Base-by-base conservation (phyloP, 2,797 vertebrate species). In the Aplochiton taeniatus region DNA sequence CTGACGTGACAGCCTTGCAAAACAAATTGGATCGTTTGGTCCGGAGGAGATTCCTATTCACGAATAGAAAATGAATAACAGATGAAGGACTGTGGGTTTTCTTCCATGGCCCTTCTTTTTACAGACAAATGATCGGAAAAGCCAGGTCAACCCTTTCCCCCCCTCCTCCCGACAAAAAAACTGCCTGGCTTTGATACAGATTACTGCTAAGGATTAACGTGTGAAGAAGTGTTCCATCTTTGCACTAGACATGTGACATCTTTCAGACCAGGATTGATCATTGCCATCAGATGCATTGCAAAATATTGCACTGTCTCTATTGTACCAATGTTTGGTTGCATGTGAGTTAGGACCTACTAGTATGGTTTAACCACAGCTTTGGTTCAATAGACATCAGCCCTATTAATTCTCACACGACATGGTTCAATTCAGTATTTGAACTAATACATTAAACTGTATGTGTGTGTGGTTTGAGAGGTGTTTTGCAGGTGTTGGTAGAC, bases 1-100 rank as follows among this genome's bases (percentile, higher is more conserved):
- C 75, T 68, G 44, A 91, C 90, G 76, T 92, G 90, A 93, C 87
- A 66, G 58, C 55, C 11, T 14, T 17, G n/a, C 16, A 60, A 78
- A 42, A 8, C 53, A 9, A 5, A 64, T n/a, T 44, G 7, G 19
- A 9, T 31, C 6, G 31, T 31, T 31, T 31, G 31, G 31, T 31
- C 31, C 2, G 31, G 31, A 31, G 31, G 31, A 31, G 31, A 31
- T 31, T 31, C n/a, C 31, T 31, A 6, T 31, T 31, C 31, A 3
- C 31, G 6, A 31, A 31, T 3, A 31, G 31, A 31, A 31, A 31
- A 31, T 31, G 2, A 31, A 31, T 31, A 31, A 31, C 31, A 31
- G 31, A 31, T 31, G 31, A 3, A 31, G 31, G 31, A 31, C 31
- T 31, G 31, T 31, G 31, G 31, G 31, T 31, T 31, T 31, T 31